Evolutionary conservation across 2,797 vertebrate genomes (phyloP), one percentile per base, ranked within the genome.

Genomic region (Zenarchopterus dispar): DNA sequence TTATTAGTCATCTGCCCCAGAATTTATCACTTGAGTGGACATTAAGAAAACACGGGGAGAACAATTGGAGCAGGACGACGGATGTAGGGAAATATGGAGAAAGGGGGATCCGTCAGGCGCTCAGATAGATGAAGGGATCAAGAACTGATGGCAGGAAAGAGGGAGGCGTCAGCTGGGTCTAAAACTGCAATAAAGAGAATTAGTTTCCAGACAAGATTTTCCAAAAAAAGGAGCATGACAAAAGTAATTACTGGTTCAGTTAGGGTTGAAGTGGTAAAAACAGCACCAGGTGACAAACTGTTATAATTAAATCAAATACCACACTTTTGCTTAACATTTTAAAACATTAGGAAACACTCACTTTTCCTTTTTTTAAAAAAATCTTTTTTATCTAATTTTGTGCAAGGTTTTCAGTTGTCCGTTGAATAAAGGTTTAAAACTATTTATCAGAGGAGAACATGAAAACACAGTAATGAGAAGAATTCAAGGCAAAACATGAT

Each of bases 1-100:
- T 73, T 80, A 88, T 75, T 75, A 69, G 67, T 43, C 51, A 62
- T 59, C 61, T 68, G 64, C 51, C 70, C 5, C 39, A 65, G 71
- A 75, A 75, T 66, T 62, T 73, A 73, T 80, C 57, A 81, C 74
- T 79, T 63, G 47, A 60, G 58, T 54, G 54, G 59, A 65, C 59
- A 66, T 79, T 71, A 67, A 77, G 42, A 31, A 59, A 65, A 73
- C 41, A 67, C 21, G 54, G 19, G 18, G 16, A 47, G 53, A 70
- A 21, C 11, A 51, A 66, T 1, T 42, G 33, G 51, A 79, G 45
- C 66, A 47, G 48, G 23, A 43, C 39, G 47, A 51, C 47, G 62
- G 31, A 0, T 18, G 2, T 26, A 57, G 54, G 75, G 44, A 28
- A 50, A 54, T 68, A 67, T 58, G 66, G 33, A 24, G 31, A 17